Percentiles rank a stretch among this genome's conserved stretches.
phyloP scores from a whole-genome alignment of 2,797 vertebrate genomes.

The Oreochromis grahami region DNA sequence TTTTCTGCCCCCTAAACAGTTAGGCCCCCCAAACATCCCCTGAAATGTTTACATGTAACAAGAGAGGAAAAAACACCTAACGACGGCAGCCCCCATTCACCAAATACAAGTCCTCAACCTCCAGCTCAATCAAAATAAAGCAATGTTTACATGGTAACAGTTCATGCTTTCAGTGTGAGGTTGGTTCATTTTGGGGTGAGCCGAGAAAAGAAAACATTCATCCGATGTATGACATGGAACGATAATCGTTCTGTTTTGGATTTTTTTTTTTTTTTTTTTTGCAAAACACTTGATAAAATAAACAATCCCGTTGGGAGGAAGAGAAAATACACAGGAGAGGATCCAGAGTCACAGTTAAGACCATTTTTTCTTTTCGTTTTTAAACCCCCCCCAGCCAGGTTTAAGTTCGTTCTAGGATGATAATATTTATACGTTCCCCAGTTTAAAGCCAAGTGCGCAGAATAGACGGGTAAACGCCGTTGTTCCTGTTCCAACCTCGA shows the following conservation, averaged over 20 bases:
- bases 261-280: not conserved
- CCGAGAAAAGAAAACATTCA: constrained; percentile 46
- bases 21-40: not conserved
- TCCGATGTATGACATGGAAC: constrained; percentile 37
- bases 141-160: constrained; percentile 35
- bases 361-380: not conserved
- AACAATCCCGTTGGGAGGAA: constrained; percentile 2
- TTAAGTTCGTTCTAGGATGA: constrained; percentile 12
- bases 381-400: not conserved
- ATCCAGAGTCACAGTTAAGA: constrained; percentile 37
- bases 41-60: constrained; percentile 61
- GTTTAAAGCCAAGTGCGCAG: not conserved
- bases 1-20: not conserved
- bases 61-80: constrained; percentile 18
- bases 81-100: constrained; percentile 33
- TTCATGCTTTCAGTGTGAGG: constrained; percentile 39
- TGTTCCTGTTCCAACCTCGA: not conserved
- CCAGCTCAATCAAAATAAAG: constrained; percentile 37
- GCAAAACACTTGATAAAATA: constrained; percentile 51
- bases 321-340: constrained; percentile 31
- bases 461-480: not conserved
- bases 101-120: constrained; percentile 42
- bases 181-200: constrained; percentile 46
- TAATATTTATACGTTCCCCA: not conserved
- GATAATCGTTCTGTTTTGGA: constrained; percentile 9